These are phyloP conservation scores for Rhingia campestris DNA, from an alignment of 2,888 invertebrate genomes.

Conservation along the genomic window DNA sequence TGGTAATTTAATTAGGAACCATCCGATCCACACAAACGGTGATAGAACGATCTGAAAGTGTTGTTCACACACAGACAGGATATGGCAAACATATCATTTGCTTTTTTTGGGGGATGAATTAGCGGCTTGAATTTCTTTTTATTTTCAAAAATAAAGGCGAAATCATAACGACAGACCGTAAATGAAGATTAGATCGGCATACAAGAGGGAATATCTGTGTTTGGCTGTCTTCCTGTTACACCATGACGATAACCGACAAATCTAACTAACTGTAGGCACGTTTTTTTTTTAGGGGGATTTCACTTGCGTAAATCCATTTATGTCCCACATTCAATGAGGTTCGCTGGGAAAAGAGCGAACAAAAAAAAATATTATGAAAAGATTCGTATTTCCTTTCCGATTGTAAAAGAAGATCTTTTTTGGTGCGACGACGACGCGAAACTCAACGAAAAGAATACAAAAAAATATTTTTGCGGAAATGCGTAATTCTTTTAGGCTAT, in stretches of 20 bases:
- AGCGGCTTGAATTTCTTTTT: conserved; percentile 58
- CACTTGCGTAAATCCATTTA: conserved; percentile 60
- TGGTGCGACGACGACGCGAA: conserved; percentile 59
- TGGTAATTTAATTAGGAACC: conserved; percentile 72
- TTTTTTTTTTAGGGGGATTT: conserved; percentile 54
- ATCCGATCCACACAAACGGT: conserved; percentile 13
- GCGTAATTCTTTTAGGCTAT: conserved; percentile 62
- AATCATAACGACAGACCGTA: conserved; percentile 50
- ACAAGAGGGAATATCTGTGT: conserved; percentile 45
- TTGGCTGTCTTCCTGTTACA: conserved; percentile 65
- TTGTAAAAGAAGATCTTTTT: conserved; percentile 56
- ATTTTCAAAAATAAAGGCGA: conserved; percentile 14
- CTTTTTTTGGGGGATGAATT: conserved; percentile 45
- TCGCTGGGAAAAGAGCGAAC: conserved; percentile 33
- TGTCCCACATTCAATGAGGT: conserved; percentile 68
- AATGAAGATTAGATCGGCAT: conserved; percentile 61
- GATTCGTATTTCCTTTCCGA: conserved; percentile 71
- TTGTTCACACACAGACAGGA: conserved; percentile 60
- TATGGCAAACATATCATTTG: conserved; percentile 68
- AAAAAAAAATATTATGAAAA: conserved; percentile 41
- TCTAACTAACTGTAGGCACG: conserved; percentile 33
- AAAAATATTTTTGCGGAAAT: conserved; percentile 65
- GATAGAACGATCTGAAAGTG: conserved; percentile 16
- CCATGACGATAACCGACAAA: conserved; percentile 46
- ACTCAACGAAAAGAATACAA: conserved; percentile 46